Percentiles rank a stretch among this genome's conserved stretches.
Conservation (phyloP, 2,797 vertebrate species). For the Danionella dracula region DNA sequence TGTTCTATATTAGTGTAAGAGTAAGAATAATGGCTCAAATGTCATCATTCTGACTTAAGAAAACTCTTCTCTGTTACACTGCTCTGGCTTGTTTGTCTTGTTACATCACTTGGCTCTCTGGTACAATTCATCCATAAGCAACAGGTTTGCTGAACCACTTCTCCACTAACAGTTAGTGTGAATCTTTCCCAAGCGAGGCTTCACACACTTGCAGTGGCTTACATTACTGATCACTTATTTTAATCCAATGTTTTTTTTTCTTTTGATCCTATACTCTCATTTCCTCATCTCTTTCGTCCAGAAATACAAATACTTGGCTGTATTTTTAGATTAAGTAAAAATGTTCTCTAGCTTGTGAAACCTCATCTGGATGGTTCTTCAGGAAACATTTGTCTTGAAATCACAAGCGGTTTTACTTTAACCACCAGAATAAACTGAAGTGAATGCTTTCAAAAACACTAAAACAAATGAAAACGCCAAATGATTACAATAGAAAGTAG, state of each 20-base stretch:
- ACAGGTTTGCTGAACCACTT: not conserved
- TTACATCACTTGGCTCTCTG: conserved; percentile 19
- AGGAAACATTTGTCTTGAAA: conserved; percentile 5
- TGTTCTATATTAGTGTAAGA: conserved; percentile 19
- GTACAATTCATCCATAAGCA: not conserved
- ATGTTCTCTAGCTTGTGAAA: not conserved
- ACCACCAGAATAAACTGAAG: not conserved
- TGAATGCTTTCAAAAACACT: not conserved
- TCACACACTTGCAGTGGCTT: not conserved
- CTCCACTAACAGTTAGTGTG: not conserved
- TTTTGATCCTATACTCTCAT: not conserved
- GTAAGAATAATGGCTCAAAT: conserved; percentile 17
- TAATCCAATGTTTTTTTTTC: not conserved
- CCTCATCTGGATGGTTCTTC: not conserved
- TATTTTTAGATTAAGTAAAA: not conserved
- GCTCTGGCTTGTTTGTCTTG: conserved; percentile 17
- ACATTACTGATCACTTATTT: not conserved
- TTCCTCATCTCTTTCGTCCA: not conserved
- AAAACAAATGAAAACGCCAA: not conserved
- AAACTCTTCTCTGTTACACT: not conserved
- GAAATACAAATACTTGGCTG: not conserved
- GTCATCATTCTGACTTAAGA: conserved; percentile 4
- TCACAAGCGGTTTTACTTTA: not conserved
- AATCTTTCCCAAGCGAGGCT: not conserved
- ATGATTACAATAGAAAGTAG: not conserved